Evolutionary conservation across 1,140 invertebrate species (phyloP).

Genomic region (Pseudomyrmex cubaensis): DNA sequence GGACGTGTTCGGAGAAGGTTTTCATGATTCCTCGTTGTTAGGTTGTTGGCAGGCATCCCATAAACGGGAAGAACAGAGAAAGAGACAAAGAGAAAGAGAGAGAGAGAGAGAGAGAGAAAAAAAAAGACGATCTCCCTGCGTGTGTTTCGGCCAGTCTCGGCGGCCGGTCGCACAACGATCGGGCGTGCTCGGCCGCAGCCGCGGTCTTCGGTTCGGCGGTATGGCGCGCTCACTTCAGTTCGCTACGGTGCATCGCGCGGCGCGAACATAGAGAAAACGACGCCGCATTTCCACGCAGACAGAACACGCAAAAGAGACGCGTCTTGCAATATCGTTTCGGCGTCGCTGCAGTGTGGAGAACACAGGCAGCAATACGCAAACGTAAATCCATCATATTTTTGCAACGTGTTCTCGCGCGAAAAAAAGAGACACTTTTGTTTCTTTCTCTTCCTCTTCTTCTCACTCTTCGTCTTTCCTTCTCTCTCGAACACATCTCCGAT

Average conservation of each 20-base stretch:
- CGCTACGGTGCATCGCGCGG: slow-evolving; percentile 42
- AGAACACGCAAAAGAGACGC: neutral
- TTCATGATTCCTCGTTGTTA: slow-evolving; percentile 44
- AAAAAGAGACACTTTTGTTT: neutral
- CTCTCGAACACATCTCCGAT: neutral
- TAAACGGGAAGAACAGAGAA: slow-evolving; percentile 9
- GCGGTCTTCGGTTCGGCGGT: neutral
- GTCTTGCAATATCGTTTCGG: neutral
- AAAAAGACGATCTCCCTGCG: neutral
- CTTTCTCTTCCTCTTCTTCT: neutral
- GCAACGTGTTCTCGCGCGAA: neutral
- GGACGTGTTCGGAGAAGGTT: neutral
- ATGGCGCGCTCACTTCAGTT: slow-evolving; percentile 39
- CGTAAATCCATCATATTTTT: neutral
- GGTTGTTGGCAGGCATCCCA: slow-evolving; percentile 20
- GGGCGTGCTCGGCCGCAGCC: slow-evolving; percentile 25
- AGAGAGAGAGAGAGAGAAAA: neutral
- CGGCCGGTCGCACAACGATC: slow-evolving; percentile 43
- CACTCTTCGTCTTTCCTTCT: neutral
- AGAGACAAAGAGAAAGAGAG: neutral
- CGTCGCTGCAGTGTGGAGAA: slow-evolving; percentile 32
- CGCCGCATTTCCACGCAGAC: neutral
- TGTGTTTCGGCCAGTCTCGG: slow-evolving; percentile 34
- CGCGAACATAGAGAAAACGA: neutral
- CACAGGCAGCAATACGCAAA: neutral